These are phyloP conservation scores for Diglossa cyanea DNA, from an alignment of 2,797 vertebrate genomes.

Conservation along the genomic window DNA sequence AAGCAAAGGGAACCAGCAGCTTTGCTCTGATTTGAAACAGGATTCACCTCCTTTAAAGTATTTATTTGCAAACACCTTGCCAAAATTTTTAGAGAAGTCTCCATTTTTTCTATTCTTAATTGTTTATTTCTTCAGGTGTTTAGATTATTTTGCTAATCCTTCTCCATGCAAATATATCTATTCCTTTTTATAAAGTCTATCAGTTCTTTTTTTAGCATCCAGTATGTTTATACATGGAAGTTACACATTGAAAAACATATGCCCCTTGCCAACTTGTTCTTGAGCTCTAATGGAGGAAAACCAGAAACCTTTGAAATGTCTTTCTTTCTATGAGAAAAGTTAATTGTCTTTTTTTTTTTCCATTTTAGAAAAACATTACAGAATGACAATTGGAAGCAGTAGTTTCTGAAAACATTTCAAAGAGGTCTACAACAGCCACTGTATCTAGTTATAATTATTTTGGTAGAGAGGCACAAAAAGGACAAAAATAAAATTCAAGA, in stretches of 20 bases:
- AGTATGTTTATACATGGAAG: not conserved
- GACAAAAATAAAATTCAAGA: not conserved
- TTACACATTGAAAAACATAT: not conserved
- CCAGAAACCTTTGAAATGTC: not conserved
- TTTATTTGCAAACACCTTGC: conserved; percentile 15
- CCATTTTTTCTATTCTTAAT: not conserved
- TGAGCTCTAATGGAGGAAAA: not conserved
- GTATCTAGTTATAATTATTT: not conserved
- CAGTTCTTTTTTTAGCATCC: not conserved
- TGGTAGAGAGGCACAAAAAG: not conserved
- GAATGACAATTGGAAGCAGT: not conserved
- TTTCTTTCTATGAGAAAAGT: not conserved
- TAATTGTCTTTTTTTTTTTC: not conserved
- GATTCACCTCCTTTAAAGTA: not conserved
- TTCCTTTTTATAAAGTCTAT: not conserved
- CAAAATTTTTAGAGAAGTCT: not conserved
- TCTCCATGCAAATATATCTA: not conserved
- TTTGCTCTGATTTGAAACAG: conserved; percentile 7
- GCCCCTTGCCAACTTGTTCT: not conserved
- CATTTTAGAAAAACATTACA: not conserved
- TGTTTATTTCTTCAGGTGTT: conserved; percentile 5
- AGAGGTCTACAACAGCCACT: not conserved
- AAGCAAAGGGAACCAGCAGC: conserved; percentile 40
- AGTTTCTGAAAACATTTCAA: not conserved
- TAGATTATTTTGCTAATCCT: not conserved